phyloP scores from a whole-genome alignment of 2,888 invertebrate species.

The Fragum whitleyi region DNA sequence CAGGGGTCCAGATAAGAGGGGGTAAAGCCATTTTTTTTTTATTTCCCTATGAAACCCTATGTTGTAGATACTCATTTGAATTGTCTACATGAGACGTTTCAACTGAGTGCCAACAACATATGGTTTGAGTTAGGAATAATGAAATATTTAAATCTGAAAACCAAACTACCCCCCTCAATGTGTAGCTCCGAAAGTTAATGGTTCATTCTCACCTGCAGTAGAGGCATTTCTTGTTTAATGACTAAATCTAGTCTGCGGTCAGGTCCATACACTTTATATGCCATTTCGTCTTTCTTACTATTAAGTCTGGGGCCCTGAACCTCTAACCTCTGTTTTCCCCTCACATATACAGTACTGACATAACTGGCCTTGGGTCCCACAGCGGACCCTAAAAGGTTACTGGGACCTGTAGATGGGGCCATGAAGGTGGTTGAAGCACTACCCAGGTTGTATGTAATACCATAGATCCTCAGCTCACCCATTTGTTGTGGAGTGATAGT shows the following conservation, averaged over 20 bases:
- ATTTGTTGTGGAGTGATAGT: slow-evolving; percentile 90
- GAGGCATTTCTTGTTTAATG: slow-evolving; percentile 92
- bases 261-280: slow-evolving; percentile 86
- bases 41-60: too few species aligned
- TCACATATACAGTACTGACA: slow-evolving; percentile 79
- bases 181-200: too few species aligned
- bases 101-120: too few species aligned
- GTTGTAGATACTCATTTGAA: too few species aligned
- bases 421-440: slow-evolving; percentile 69
- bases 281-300: slow-evolving; percentile 86
- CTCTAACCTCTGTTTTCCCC: slow-evolving; percentile 85
- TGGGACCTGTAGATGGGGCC: slow-evolving; percentile 66
- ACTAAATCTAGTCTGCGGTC: slow-evolving; percentile 91
- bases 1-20: too few species aligned
- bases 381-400: slow-evolving; percentile 50
- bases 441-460: slow-evolving; percentile 89
- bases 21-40: too few species aligned
- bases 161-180: too few species aligned
- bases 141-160: too few species aligned
- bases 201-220: slow-evolving; percentile 90
- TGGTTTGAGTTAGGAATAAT: too few species aligned
- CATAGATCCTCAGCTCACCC: slow-evolving; percentile 91
- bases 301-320: slow-evolving; percentile 88
- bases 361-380: slow-evolving; percentile 73
- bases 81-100: too few species aligned